Conservation (phyloP, 1,140 invertebrate genomes). For the Metaphire vulgaris region DNA sequence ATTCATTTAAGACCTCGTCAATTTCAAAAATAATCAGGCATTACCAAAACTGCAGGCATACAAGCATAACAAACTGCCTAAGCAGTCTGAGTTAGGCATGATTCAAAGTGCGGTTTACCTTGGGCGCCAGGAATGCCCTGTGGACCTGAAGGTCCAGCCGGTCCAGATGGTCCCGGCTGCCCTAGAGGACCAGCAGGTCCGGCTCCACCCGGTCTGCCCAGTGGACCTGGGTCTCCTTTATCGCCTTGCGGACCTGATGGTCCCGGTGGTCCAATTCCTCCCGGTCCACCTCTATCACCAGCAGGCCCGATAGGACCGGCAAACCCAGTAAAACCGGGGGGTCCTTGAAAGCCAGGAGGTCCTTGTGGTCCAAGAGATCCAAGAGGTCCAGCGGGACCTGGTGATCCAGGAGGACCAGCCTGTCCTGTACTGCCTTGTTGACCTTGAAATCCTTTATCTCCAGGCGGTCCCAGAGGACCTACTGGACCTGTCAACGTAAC, state of each 20-base stretch:
- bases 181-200: neutral
- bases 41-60: too few relatives aligned
- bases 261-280: conserved; percentile 14
- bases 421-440: conserved; percentile 24
- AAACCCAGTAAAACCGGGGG: neutral
- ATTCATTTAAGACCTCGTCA: too few relatives aligned
- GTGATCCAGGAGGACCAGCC: conserved; percentile 19
- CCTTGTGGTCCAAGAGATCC: conserved; percentile 28
- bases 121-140: neutral
- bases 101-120: too few relatives aligned
- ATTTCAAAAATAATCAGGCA: too few relatives aligned
- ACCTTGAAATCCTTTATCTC: conserved; percentile 27
- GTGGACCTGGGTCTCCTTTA: conserved; percentile 2
- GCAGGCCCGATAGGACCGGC: neutral
- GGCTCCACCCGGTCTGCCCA: neutral
- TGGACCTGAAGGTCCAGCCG: conserved; percentile 7
- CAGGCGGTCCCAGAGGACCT: conserved; percentile 20
- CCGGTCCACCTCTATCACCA: neutral
- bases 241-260: conserved; percentile 17
- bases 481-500: conserved; percentile 13
- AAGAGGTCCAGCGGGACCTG: conserved; percentile 27
- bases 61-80: too few relatives aligned
- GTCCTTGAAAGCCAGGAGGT: neutral
- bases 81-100: too few relatives aligned
- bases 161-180: neutral